Evolutionary conservation across 2,888 invertebrate genomes (phyloP), one percentile per base, ranked within the genome.

Genomic region (Tachina grossa): DNA sequence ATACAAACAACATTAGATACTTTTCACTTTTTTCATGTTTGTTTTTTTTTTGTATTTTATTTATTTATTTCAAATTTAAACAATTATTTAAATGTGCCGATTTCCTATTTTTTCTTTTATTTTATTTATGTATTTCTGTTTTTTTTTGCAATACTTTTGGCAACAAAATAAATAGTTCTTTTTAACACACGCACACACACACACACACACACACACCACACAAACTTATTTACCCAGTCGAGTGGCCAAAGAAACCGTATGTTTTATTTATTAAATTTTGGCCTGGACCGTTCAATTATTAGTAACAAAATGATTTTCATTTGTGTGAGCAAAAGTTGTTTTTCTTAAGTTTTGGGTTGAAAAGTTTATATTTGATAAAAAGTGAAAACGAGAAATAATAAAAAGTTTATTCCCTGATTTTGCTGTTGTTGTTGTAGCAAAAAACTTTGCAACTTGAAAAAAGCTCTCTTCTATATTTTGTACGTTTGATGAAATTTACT

Each of bases 251-350:
- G 74, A 75, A 74, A 81, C 80, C 74, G 74, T 66, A 59, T 59
- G 71, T 72, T 63, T 47, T 53, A 16, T 72, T 31, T 71, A 65
- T 71, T 1, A 39, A 78, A 19, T 78, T 78, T 74, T 53, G 72
- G 59, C 77, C 77, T 83, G 66, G 68, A 78, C 83, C 61, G 77
- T 78, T 78, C 83, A 78, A 66, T 72, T 72, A 14, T 47, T 45
- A 53, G 45, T 72, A 77, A 83, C 47, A 72, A 78, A 83, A 83
- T 83, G 83, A 83, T 77, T 55, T 77, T 71, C 59, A 31, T 43
- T 71, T 63, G 51, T 57, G 3, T 47, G 61, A 43, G 39, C 9
- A 53, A 83, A 83, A 77, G 71, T 72, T 53, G 11, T 5, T 66
- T 61, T 22, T 14, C 45, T 47, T 72, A 74, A 74, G 53, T 79